phyloP scores from a whole-genome alignment of 1,140 invertebrate genomes.

The Physella acuta region DNA sequence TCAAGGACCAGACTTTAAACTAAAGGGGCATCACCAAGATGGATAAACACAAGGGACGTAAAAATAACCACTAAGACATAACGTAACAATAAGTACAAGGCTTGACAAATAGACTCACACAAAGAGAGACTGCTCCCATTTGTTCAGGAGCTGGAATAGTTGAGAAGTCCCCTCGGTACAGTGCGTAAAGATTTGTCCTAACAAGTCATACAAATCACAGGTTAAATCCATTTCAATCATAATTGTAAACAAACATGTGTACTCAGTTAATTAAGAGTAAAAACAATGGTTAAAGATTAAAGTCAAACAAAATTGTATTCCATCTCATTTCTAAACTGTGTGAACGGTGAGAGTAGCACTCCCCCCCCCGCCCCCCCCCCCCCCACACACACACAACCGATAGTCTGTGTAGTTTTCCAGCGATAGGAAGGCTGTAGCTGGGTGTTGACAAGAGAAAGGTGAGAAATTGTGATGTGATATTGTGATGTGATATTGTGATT shows the following conservation, averaged over 20 bases:
- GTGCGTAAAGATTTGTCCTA: slow-evolving; percentile 26
- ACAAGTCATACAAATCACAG: background rate
- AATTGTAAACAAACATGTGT: background rate
- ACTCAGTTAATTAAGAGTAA: background rate
- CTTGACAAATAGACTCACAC: slow-evolving; percentile 6
- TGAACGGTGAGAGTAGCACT: background rate
- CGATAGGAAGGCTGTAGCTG: too few relatives aligned
- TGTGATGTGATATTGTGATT: too few relatives aligned
- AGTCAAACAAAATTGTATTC: background rate
- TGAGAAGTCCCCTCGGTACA: slow-evolving; percentile 28
- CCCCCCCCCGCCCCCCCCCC: too few relatives aligned
- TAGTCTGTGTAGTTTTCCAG: too few relatives aligned
- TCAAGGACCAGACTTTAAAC: background rate
- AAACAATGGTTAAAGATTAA: background rate
- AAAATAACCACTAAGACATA: background rate
- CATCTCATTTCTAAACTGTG: background rate
- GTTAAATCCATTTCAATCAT: too few relatives aligned
- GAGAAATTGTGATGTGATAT: too few relatives aligned
- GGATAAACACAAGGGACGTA: too few relatives aligned
- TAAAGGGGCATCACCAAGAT: background rate
- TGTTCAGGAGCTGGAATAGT: slow-evolving; percentile 24
- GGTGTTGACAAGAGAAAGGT: too few relatives aligned
- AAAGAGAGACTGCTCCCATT: slow-evolving; percentile 15
- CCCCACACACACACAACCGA: background rate
- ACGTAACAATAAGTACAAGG: background rate